These are phyloP conservation scores for Dasyornis broadbenti DNA, from an alignment of 2,113 vertebrate species.

Conservation along the genomic window DNA sequence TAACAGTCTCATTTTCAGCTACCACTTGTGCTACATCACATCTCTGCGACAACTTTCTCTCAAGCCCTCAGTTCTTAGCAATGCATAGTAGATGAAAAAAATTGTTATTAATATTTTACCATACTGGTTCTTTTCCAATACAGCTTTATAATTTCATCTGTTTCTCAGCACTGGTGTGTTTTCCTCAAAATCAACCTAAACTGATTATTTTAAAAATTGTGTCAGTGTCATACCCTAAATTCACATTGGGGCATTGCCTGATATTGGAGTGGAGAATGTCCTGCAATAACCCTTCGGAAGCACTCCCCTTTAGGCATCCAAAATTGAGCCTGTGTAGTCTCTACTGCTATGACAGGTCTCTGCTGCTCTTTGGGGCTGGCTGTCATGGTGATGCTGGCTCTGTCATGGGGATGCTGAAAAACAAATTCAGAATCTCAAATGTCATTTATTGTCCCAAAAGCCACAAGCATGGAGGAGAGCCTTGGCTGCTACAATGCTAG, in stretches of 20 bases:
- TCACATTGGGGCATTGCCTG: background rate
- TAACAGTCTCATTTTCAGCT: constrained; percentile 3
- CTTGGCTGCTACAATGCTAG: background rate
- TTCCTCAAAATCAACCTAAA: background rate
- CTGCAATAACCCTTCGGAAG: background rate
- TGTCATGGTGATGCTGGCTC: background rate
- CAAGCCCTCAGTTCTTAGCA: background rate
- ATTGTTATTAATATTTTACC: constrained; percentile 12
- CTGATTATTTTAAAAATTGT: background rate
- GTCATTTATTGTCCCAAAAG: background rate
- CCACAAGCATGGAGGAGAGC: background rate
- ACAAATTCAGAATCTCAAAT: background rate
- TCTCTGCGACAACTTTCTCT: background rate
- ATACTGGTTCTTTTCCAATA: background rate
- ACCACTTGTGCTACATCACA: background rate
- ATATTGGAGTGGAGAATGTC: background rate
- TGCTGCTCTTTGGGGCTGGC: background rate
- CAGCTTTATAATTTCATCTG: background rate
- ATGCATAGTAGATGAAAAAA: background rate
- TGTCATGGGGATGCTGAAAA: background rate
- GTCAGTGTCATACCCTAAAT: background rate
- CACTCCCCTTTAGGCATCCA: background rate
- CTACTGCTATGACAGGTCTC: background rate
- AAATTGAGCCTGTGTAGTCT: background rate
- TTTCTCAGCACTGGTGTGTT: background rate